Base-by-base conservation (phyloP, 2,888 invertebrate genomes). In the Mystacides longicornis region DNA sequence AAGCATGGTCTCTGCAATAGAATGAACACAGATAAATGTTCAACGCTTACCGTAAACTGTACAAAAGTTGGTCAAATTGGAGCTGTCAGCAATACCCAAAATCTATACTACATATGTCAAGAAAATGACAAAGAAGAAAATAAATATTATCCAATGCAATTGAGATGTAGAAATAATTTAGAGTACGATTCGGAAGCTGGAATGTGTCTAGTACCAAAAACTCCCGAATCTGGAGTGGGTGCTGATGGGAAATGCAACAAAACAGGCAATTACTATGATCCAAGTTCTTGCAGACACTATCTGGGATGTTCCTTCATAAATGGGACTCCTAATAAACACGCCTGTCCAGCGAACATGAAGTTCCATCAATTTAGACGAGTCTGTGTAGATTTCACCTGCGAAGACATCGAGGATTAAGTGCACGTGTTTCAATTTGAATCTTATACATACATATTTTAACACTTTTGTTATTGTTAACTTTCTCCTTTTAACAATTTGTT, bases 71-170 rank as follows among this genome's bases (percentile, higher is more conserved):
- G 52, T 16, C 19, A 46, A 7, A 14, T 16, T 7, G 58, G 58
- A 14, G 27, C 37, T 1, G 23, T 60, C 16, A 19, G 16, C 4
- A 19, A 21, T 2, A 58, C 57, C 23, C 54, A 57, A 2, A 16
- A 43, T 9, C 16, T 58, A 19, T 60, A 58, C 23, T 60, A 56
- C 33, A 31, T 54, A n/a, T 60, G 58, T 27, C 22, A 56, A 11
- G 22, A 11, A 50, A 16, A 33, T 22, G 9, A 1, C 3, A 3
- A 1, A 11, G 2, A n/a, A n/a, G n/a, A n/a, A n/a, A n/a, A 7
- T n/a, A n/a, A n/a, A n/a, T n/a, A n/a, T n/a, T n/a, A n/a, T n/a
- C 56, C 56, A 9, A 18, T 16, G 2, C 14, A 53, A 14, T 53
- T 53, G 31, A n/a, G 14, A 16, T 57, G 57, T 21, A 46, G 37